A percentile compares a stretch with the other conserved stretches of the same genome.
Conservation (phyloP, 2,113 vertebrate genomes). For the Reinhardtius hippoglossoides region DNA sequence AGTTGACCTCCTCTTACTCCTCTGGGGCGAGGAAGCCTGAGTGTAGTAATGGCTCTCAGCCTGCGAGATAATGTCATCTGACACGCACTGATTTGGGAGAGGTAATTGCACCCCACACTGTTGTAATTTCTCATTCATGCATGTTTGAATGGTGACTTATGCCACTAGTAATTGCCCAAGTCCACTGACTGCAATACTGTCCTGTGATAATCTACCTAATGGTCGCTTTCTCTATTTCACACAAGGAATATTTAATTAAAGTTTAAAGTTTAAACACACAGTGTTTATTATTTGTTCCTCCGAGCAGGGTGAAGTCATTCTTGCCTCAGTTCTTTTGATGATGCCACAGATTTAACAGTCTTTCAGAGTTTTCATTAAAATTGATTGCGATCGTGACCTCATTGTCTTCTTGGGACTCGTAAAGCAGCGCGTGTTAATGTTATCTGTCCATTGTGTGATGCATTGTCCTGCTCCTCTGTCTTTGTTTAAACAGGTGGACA, state of each 20-base stretch:
- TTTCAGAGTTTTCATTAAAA: conserved; percentile 46
- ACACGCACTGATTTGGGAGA: conserved; percentile 71
- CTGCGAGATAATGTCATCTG: conserved; percentile 78
- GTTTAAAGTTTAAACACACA: conserved; percentile 5
- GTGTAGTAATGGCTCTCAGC: conserved; percentile 63
- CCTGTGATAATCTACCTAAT: conserved; percentile 68
- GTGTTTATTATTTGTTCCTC: conserved; percentile 60
- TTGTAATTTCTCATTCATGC: conserved; percentile 82
- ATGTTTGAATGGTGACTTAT: conserved; percentile 79
- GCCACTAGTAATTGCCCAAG: conserved; percentile 64
- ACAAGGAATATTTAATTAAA: conserved; percentile 54
- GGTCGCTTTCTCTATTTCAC: conserved; percentile 54
- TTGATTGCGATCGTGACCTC: conserved; percentile 64
- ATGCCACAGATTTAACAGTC: conserved; percentile 17
- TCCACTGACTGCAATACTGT: conserved; percentile 47
- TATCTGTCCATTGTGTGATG: conserved; percentile 64
- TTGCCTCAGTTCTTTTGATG: conserved; percentile 34
- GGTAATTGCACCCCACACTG: conserved; percentile 74
- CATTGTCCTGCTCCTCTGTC: conserved; percentile 51
- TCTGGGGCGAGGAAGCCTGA: conserved; percentile 46
- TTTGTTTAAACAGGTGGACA: conserved; percentile 77
- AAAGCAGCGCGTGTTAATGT: conserved; percentile 51
- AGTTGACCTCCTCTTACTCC: conserved; percentile 60
- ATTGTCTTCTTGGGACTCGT: conserved; percentile 49
- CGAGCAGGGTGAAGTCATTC: conserved; percentile 42